Evolutionary conservation across 2,888 invertebrate species (phyloP).

Genomic region (Plebejus melissa): DNA sequence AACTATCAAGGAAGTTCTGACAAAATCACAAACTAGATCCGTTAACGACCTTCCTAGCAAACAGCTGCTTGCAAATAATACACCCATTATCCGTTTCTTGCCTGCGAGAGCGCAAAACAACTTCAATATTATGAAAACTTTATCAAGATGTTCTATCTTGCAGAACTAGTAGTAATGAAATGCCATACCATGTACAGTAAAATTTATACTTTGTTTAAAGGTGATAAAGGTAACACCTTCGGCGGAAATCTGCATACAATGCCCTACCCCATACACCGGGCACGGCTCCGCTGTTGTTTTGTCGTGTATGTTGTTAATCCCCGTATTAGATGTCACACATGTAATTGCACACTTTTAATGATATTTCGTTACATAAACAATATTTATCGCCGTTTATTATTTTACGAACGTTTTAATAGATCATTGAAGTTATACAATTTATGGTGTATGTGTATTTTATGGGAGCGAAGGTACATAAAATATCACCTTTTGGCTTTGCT

Average conservation of each 20-base stretch:
- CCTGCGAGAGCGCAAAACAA: constrained; percentile 3
- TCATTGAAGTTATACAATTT: constrained; percentile 15
- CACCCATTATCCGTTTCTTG: not conserved
- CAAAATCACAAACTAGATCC: not conserved
- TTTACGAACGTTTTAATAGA: constrained; percentile 20
- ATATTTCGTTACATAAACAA: not conserved
- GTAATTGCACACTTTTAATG: constrained; percentile 3
- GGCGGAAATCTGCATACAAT: constrained; percentile 69
- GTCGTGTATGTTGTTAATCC: constrained; percentile 18
- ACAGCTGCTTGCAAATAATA: not conserved
- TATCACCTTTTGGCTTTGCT: constrained; percentile 14
- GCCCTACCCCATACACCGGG: constrained; percentile 32
- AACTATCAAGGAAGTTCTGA: not conserved
- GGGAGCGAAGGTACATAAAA: not conserved
- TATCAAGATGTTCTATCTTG: constrained; percentile 48
- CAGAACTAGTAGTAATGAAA: constrained; percentile 57
- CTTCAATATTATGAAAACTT: constrained; percentile 26
- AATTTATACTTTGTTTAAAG: constrained; percentile 57
- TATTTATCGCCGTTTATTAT: not conserved
- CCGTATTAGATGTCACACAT: constrained; percentile 20
- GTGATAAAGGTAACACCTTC: constrained; percentile 57
- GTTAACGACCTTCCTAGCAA: not conserved
- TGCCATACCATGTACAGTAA: constrained; percentile 48
- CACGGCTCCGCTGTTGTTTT: constrained; percentile 4
- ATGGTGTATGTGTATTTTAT: not conserved